Evolutionary conservation across 2,888 invertebrate genomes (phyloP).

Genomic region (Tipula lateralis): DNA sequence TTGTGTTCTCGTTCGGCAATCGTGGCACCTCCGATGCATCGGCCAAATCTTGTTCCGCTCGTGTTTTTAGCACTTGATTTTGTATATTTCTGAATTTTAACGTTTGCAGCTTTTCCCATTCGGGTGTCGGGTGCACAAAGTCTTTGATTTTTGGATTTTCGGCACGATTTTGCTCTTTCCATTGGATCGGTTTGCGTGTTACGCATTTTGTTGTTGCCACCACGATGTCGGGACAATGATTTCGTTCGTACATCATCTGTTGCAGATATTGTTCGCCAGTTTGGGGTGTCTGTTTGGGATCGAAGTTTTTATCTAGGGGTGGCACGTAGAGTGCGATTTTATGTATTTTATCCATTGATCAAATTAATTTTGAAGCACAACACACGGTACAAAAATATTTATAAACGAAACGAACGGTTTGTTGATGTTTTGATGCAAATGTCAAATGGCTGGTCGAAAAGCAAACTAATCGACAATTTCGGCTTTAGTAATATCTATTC

Average conservation of each 20-base stretch:
- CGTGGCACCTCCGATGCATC: not conserved
- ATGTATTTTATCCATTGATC: conserved; percentile 41
- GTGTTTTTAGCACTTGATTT: conserved; percentile 37
- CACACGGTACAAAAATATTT: not conserved
- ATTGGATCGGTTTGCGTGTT: not conserved
- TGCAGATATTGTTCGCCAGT: conserved; percentile 46
- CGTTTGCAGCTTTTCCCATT: conserved; percentile 44
- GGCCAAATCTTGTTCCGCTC: conserved; percentile 35
- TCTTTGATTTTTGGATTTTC: not conserved
- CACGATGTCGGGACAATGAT: conserved; percentile 44
- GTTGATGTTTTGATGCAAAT: not conserved
- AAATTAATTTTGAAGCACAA: not conserved
- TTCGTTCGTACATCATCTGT: conserved; percentile 46
- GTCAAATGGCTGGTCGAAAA: not conserved
- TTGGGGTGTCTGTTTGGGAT: conserved; percentile 42
- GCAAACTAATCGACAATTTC: not conserved
- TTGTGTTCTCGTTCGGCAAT: conserved; percentile 39
- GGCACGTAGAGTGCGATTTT: conserved; percentile 44
- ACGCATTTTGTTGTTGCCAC: not conserved
- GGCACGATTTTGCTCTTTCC: not conserved
- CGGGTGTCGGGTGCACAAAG: conserved; percentile 39
- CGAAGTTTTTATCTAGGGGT: conserved; percentile 42
- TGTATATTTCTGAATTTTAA: conserved; percentile 41
- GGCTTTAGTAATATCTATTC: not conserved
- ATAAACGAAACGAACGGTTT: not conserved